Evolutionary conservation across 2,797 vertebrate genomes (phyloP), one percentile per base, ranked within the genome.

Genomic region (Nyctalus aviator): DNA sequence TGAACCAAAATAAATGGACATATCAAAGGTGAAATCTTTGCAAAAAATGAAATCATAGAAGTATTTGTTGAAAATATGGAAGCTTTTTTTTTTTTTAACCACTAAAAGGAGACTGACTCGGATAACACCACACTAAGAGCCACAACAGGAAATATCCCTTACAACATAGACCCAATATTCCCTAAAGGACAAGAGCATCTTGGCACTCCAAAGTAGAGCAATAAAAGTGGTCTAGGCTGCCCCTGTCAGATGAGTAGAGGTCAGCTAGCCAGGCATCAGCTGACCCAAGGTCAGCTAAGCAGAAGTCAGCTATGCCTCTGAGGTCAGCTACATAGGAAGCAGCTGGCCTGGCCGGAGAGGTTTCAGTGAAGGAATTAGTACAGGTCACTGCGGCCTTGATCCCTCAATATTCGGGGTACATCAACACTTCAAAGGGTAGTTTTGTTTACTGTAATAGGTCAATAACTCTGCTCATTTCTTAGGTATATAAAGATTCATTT

Each of bases 401-500:
- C 32, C 48, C 8, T 71, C 12, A 14, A 50, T 20, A 77, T 25
- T 18, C 15, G 13, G 41, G 77, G 11, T 25, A 0, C 18, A 12
- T 13, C 55, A 3, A 14, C 41, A 25, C 62, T 50, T 71, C 13
- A 30, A 12, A 35, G 62, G 12, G 15, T 21, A 9, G 21, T 6
- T 50, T 69, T 77, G 8, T 44, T 79, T 90, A 27, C 23, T 71
- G 0, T 48, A 20, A 62, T 17, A 8, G 11, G 3, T 88, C 11
- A 73, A 0, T 88, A 93, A 93, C 32, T 82, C 8, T 78, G 48
- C 72, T 55, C 0, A 2, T 97, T 95, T 97, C 73, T 95, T 88
- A 99, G 98, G 98, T 99, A 17, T 99, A 99, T 95, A 98, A 98
- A 97, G 98, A 98, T 30, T 98, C 98, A 0, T 99, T 99, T 97